Conservation (phyloP, 2,888 invertebrate species). For the Mesochorus sp. region DNA sequence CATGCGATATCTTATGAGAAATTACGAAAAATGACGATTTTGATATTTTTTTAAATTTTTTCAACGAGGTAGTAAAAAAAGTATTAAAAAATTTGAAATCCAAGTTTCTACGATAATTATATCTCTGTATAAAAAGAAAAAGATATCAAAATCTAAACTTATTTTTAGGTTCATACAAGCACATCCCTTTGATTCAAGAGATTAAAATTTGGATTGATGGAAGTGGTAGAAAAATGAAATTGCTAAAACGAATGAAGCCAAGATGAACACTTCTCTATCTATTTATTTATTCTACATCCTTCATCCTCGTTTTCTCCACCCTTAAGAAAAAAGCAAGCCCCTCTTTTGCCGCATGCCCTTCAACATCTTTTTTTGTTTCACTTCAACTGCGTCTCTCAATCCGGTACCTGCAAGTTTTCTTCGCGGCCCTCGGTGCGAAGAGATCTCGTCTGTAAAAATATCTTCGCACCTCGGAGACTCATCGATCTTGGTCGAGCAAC, state of each 20-base stretch:
- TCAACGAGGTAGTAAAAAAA: no score
- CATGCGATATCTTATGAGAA: no score
- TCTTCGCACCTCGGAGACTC: conserved; percentile 53
- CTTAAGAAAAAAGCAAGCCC: conserved; percentile 7
- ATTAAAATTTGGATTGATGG: no score
- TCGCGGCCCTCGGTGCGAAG: conserved; percentile 28
- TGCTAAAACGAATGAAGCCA: neutral
- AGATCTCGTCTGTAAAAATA: conserved; percentile 23
- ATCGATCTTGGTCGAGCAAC: conserved; percentile 48
- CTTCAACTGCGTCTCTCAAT: conserved; percentile 9
- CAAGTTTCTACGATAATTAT: no score
- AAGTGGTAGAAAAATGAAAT: no score
- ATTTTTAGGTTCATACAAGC: no score
- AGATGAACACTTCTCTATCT: neutral
- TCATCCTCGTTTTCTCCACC: conserved; percentile 7
- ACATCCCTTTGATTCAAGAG: no score
- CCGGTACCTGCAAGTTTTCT: conserved; percentile 36
- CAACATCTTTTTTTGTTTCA: neutral
- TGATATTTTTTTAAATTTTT: no score
- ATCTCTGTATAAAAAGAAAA: no score
- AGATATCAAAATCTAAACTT: no score
- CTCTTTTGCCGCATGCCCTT: conserved; percentile 4
- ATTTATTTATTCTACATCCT: neutral
- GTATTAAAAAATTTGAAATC: no score
- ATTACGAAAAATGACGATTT: neutral